Conservation (phyloP, 2,113 vertebrate species). For the Oenanthe oenanthe region DNA sequence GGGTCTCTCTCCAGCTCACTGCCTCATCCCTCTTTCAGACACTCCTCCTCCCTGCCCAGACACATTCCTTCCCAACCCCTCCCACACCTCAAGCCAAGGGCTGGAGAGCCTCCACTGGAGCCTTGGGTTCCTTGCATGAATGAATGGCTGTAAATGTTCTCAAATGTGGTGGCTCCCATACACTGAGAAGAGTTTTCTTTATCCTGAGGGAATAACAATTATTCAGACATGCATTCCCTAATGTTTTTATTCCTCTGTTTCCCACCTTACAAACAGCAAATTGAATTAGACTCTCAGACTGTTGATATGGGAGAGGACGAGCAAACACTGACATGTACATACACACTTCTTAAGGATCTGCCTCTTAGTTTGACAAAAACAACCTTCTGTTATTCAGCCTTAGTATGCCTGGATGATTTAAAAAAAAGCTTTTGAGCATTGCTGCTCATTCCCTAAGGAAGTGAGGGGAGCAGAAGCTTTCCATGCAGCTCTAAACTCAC, state of each 20-base stretch:
- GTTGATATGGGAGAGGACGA: not conserved
- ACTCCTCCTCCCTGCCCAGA: not conserved
- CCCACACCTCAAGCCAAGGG: not conserved
- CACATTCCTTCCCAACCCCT: not conserved
- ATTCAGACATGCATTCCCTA: not conserved
- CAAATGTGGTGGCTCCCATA: not conserved
- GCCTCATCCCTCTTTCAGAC: not conserved
- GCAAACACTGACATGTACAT: not conserved
- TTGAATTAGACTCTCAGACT: not conserved
- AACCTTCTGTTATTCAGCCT: not conserved
- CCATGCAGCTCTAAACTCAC: not conserved
- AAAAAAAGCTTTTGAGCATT: not conserved
- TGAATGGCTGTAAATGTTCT: not conserved
- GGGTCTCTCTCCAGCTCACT: not conserved
- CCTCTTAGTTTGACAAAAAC: not conserved
- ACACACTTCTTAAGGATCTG: not conserved
- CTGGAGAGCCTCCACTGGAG: not conserved
- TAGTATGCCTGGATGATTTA: not conserved
- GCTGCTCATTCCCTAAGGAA: not conserved
- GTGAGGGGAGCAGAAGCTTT: not conserved
- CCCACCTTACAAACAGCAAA: slow-evolving; percentile 26
- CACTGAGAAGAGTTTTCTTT: not conserved
- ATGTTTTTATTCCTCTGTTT: slow-evolving; percentile 33
- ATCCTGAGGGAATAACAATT: not conserved
- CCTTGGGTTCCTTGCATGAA: not conserved